Evolutionary conservation across 2,113 vertebrate species (phyloP).

Genomic region (Oceanodroma tethys): DNA sequence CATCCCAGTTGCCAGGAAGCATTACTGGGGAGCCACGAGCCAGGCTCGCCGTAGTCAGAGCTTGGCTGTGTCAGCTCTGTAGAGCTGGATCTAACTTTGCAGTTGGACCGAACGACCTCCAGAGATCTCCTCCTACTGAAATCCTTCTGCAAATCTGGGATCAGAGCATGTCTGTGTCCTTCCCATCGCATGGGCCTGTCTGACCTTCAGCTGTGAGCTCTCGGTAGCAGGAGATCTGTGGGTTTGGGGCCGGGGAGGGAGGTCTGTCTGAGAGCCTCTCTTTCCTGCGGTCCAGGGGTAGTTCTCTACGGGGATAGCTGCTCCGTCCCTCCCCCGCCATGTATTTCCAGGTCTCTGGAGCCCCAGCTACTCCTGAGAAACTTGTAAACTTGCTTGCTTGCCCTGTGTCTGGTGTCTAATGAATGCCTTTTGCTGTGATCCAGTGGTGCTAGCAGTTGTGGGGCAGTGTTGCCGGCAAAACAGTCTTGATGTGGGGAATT

Average conservation of each 20-base stretch:
- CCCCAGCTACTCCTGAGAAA: neutral
- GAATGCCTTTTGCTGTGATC: neutral
- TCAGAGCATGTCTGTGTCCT: slow-evolving; percentile 7
- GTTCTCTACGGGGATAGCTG: neutral
- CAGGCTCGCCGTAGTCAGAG: neutral
- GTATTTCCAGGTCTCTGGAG: neutral
- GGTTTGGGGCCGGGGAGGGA: slow-evolving; percentile 10
- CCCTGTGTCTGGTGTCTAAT: neutral
- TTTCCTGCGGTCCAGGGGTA: neutral
- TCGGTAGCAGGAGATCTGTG: neutral
- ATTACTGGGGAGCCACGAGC: neutral
- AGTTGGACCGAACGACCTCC: neutral
- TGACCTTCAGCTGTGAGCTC: neutral
- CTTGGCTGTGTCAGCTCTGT: neutral
- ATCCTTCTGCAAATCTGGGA: slow-evolving; percentile 15
- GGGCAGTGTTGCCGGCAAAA: neutral
- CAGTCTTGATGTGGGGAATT: neutral
- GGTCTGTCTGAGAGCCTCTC: neutral
- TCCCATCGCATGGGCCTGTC: neutral
- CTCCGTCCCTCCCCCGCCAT: neutral
- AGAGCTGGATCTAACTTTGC: neutral
- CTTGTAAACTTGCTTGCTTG: neutral
- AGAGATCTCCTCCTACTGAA: slow-evolving; percentile 48
- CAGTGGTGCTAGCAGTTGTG: neutral
- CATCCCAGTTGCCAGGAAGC: slow-evolving; percentile 34